phyloP scores from a whole-genome alignment of 2,888 invertebrate species.

The Osedax frankpressi region DNA sequence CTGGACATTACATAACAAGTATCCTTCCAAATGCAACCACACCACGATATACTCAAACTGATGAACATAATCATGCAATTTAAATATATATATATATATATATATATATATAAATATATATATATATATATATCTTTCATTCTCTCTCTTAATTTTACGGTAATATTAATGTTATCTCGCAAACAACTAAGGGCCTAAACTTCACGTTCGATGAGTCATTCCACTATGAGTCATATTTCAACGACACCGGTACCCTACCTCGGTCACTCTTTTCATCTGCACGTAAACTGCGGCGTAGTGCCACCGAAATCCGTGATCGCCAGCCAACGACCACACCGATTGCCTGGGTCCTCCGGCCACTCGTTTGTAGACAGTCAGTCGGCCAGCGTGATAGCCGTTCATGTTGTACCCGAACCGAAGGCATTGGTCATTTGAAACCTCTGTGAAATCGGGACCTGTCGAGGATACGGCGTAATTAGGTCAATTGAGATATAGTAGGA shows the following conservation, averaged over 20 bases:
- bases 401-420: conserved; percentile 38
- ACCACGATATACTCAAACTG: no score
- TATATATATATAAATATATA: background rate
- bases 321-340: conserved; percentile 22
- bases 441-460: conserved; percentile 15
- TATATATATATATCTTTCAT: no score
- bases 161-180: no score
- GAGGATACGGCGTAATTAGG: no score
- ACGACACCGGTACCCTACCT: conserved; percentile 18
- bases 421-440: conserved; percentile 24
- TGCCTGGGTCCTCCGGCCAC: conserved; percentile 6
- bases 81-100: background rate
- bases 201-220: no score
- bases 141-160: no score
- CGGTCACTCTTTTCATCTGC: conserved; percentile 11
- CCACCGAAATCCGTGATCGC: conserved; percentile 26
- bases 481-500: no score
- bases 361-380: conserved; percentile 30
- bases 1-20: no score
- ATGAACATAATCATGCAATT: background rate
- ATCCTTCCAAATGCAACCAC: no score
- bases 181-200: no score
- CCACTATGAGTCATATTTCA: no score
- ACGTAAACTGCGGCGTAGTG: conserved; percentile 23
- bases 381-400: conserved; percentile 35